Evolutionary conservation across 2,797 vertebrate species (phyloP), one percentile per base, ranked within the genome.

Genomic region (Cyprinella venusta): DNA sequence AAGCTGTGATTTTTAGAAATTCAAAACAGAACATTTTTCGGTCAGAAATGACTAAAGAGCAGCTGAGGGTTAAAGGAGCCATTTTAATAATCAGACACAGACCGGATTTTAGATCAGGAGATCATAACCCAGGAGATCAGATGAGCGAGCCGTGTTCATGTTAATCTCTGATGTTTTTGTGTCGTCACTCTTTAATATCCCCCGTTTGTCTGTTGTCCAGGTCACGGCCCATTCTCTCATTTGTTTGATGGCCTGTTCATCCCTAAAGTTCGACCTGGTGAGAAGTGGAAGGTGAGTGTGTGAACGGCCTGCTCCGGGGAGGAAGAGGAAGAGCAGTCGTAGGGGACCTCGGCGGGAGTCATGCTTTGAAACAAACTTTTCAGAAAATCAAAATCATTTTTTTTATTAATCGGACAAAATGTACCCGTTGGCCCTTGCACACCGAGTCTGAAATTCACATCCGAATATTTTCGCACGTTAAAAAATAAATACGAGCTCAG

Each of bases 181-280:
- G 0, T 40, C 1, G 1, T 40, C 36, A 6, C 42, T 42, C 12
- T 9, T 6, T 54, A n/a, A 15, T 8, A 56, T 56, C 13, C 0
- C 8, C 26, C 52, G 85, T 1, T 15, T 48, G 45, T 48, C 13
- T 48, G 87, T 84, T 87, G 89, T 93, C 80, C 90, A 99, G 98
- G 98, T 91, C 98, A 99, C 59, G 98, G 98, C 0, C 98, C 98
- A 2, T 99, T 99, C 91, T 99, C 97, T 72, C 98, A 99, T 82
- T 95, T 98, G 97, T 99, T 96, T 90, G 98, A 99, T 89, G 92
- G 93, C 90, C 94, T 93, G 89, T 99, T 99, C 90, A 95, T 99
- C 86, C 98, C 97, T 18, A 93, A 93, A 84, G 92, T 93, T 80
- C 94, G 94, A 18, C 95, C 96, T 24, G 90, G 7, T 10, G 74